phyloP scores from a whole-genome alignment of 35 echinoderm and acorn worm species.

The Acanthaster planci region DNA sequence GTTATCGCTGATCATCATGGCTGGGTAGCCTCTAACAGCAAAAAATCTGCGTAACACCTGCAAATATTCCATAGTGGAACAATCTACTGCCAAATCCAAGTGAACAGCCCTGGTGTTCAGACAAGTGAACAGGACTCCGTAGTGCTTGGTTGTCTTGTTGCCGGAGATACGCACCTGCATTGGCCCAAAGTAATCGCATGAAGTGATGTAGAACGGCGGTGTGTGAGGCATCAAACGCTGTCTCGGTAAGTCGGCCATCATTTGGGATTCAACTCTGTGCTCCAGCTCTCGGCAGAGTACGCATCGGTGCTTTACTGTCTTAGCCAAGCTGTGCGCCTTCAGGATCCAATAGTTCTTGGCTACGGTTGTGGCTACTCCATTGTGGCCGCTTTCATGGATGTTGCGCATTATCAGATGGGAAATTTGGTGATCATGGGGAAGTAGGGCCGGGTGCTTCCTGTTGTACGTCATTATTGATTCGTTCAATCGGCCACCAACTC shows the following conservation, averaged over 20 bases:
- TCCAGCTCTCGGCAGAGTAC: constrained; percentile 35
- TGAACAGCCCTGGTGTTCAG: constrained; percentile 73
- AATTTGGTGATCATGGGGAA: constrained; percentile 45
- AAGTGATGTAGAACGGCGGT: constrained; percentile 58
- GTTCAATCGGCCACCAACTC: constrained; percentile 40
- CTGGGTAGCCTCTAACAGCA: constrained; percentile 51
- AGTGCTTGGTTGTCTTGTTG: constrained; percentile 63
- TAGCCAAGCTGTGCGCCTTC: constrained; percentile 37
- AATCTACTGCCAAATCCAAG: constrained; percentile 49
- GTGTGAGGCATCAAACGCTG: constrained; percentile 42
- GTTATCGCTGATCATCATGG: constrained; percentile 49
- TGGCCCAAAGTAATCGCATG: constrained; percentile 77
- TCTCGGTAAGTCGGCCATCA: constrained; percentile 55
- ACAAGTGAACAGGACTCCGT: constrained; percentile 76
- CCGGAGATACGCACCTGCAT: constrained; percentile 40
- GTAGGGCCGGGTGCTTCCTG: constrained; percentile 48
- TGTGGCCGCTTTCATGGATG: constrained; percentile 47
- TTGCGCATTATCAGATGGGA: constrained; percentile 53
- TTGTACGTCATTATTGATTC: constrained; percentile 54
- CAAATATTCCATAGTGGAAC: constrained; percentile 67
- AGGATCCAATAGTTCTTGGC: constrained; percentile 71
- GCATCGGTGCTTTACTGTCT: constrained; percentile 65
- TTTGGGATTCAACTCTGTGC: constrained; percentile 34
- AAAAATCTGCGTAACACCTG: constrained; percentile 58
- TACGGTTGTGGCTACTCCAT: constrained; percentile 49